Evolutionary conservation across 2,113 vertebrate genomes (phyloP), one percentile per base, ranked within the genome.

Genomic region (Excalfactoria chinensis): DNA sequence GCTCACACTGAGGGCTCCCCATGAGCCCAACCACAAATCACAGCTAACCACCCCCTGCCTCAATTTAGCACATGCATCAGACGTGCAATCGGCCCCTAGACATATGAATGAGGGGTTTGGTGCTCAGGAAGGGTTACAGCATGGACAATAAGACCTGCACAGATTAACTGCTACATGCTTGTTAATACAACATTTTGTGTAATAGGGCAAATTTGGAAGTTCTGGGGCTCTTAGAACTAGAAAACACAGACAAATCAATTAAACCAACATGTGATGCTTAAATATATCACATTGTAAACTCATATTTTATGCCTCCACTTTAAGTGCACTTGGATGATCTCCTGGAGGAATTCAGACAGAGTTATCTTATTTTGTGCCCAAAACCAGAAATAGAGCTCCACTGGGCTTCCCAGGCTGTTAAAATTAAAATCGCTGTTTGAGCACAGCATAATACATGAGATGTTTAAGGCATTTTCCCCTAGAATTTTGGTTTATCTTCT

Each of bases 391-490:
- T 94, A 96, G 76, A 87, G 79, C 91, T 98, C 97, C 97, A 93
- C 86, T 96, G 98, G 97, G 97, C 93, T 97, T 97, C 97, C 97
- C 94, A 94, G 82, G 95, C 97, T 97, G 95, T 98, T 97, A 97
- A 97, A 97, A 97, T 96, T 97, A 97, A 98, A 97, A 96, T 97
- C 95, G 97, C 95, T 97, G 95, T 98, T 98, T 98, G 95, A 98
- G 96, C 90, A 91, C 83, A 97, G 97, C 95, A 97, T 98, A 97
- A 97, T 95, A 97, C 95, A 98, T 97, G 96, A 97, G 97, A 96
- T 92, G 93, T 98, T 97, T 96, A 97, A 98, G 97, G 97, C 97
- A 97, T 97, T 97, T 98, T 98, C 94, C 96, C 96, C 95, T 81
- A 96, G 95, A 98, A 97, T 98, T 97, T 97, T 92, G 95, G 96